phyloP scores from a whole-genome alignment of 2,797 vertebrate species.

The Rhinichthys osculus region DNA sequence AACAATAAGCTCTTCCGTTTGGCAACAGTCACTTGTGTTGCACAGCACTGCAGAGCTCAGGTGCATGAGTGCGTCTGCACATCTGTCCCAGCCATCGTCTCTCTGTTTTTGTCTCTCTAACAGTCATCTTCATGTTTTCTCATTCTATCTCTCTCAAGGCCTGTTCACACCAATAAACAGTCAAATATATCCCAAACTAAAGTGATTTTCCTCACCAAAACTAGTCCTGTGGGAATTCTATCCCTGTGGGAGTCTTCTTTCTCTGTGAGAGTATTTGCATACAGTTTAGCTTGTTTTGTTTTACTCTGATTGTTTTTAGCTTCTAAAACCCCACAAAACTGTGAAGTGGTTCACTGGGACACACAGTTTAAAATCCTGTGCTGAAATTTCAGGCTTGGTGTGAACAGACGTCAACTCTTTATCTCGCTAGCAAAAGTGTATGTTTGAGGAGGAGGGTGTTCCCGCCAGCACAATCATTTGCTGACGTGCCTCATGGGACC shows the following conservation, averaged over 20 bases:
- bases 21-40: neutral
- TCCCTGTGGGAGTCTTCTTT: neutral
- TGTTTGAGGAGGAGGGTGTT: constrained; percentile 11
- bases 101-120: neutral
- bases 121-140: neutral
- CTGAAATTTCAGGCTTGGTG: neutral
- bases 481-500: constrained; percentile 9
- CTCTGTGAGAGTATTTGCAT: neutral
- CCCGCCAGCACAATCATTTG: constrained; percentile 24
- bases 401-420: constrained; percentile 6
- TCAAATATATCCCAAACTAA: neutral
- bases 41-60: constrained; percentile 10
- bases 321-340: neutral
- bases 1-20: neutral
- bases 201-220: neutral
- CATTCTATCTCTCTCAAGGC: neutral
- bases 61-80: neutral
- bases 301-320: neutral
- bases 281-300: neutral
- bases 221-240: neutral
- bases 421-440: neutral
- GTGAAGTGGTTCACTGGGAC: neutral
- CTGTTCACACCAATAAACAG: neutral
- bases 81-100: constrained; percentile 2
- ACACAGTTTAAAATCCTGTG: neutral